Conservation (phyloP, 2,797 vertebrate species). For the Sebastes diploproa region DNA sequence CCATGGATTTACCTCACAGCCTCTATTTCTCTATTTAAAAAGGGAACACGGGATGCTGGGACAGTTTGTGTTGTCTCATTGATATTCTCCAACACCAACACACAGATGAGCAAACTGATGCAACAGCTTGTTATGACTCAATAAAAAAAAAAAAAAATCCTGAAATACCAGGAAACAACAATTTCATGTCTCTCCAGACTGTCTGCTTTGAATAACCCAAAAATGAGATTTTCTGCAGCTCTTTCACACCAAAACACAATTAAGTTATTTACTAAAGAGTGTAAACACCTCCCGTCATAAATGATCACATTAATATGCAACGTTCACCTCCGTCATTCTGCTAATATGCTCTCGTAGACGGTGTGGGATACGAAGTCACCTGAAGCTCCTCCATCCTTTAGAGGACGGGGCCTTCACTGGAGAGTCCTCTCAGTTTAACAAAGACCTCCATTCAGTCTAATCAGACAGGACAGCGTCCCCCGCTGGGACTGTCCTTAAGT, state of each 20-base stretch:
- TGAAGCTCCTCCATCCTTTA: neutral
- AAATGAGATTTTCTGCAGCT: neutral
- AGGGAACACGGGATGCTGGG: neutral
- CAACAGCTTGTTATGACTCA: conserved; percentile 20
- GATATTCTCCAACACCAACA: conserved; percentile 8
- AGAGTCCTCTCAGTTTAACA: neutral
- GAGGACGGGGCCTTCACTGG: neutral
- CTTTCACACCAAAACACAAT: neutral
- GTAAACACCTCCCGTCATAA: neutral
- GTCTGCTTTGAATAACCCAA: neutral
- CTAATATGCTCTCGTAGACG: neutral
- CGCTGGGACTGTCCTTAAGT: too few species aligned
- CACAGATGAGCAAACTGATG: conserved; percentile 19
- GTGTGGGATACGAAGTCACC: neutral
- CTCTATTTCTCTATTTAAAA: conserved; percentile 4
- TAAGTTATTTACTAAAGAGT: neutral
- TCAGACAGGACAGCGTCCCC: neutral
- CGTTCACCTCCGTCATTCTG: neutral
- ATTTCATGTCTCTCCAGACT: neutral
- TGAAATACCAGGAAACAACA: neutral
- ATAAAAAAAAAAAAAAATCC: neutral
- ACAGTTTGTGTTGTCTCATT: conserved; percentile 5
- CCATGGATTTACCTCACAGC: conserved; percentile 11
- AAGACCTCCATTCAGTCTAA: neutral
- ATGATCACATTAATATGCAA: conserved; percentile 1